Percentiles rank a stretch among this genome's conserved stretches.
phyloP scores from a whole-genome alignment of 2,888 invertebrate genomes.

The Molorchus minor region DNA sequence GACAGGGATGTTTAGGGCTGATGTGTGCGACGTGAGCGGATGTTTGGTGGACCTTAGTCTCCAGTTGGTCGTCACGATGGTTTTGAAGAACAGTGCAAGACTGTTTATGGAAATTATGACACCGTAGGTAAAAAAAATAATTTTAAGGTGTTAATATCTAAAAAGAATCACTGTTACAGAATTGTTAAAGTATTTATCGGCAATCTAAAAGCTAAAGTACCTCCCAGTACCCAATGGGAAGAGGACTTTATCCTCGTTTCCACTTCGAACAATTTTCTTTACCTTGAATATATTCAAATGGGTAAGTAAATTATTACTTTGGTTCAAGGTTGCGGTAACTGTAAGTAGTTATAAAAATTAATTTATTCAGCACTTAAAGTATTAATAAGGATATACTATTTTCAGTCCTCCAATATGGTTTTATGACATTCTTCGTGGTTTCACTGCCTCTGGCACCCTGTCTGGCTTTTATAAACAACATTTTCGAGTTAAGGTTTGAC shows the following conservation, averaged over 20 bases:
- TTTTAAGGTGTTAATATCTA: no score
- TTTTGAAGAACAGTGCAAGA: constrained; percentile 65
- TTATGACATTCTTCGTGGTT: constrained; percentile 71
- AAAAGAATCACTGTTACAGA: not conserved
- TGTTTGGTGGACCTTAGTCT: constrained; percentile 67
- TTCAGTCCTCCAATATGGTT: constrained; percentile 67
- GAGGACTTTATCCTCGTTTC: constrained; percentile 24
- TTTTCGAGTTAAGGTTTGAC: constrained; percentile 65
- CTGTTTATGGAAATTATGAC: constrained; percentile 60
- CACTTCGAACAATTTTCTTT: not conserved
- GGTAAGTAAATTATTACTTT: no score
- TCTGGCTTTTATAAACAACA: constrained; percentile 70
- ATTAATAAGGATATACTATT: no score
- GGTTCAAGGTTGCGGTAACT: no score
- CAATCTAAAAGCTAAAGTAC: not conserved
- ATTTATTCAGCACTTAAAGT: no score
- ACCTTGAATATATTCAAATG: constrained; percentile 11
- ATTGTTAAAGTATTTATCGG: not conserved
- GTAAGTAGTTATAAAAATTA: no score
- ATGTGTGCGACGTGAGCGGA: constrained; percentile 63
- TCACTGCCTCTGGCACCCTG: constrained; percentile 73
- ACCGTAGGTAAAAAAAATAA: constrained; percentile 63
- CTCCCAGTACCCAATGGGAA: constrained; percentile 19
- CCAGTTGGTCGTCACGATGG: constrained; percentile 66
- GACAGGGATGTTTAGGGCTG: constrained; percentile 44